phyloP scores from a whole-genome alignment of 2,888 invertebrate genomes.

The Silvanus unidentatus region DNA sequence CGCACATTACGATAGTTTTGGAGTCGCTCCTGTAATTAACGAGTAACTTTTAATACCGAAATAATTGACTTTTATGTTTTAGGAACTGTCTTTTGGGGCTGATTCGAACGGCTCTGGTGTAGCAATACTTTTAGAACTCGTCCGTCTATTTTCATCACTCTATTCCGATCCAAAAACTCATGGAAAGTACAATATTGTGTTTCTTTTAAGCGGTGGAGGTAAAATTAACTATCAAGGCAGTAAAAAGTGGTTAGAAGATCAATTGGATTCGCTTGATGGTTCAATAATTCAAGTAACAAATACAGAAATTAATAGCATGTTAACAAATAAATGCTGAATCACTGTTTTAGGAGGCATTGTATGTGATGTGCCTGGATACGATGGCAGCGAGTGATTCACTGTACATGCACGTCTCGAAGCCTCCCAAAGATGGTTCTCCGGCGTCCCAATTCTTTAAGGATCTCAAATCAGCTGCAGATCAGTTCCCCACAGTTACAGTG shows the following conservation, averaged over 20 bases:
- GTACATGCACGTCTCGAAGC: slow-evolving; percentile 92
- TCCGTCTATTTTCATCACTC: slow-evolving; percentile 80
- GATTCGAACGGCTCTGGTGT: slow-evolving; percentile 93
- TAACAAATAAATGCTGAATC: neutral
- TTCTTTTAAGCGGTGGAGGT: slow-evolving; percentile 85
- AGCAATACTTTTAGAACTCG: slow-evolving; percentile 79
- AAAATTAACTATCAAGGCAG: slow-evolving; percentile 91
- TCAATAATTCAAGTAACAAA: slow-evolving; percentile 63
- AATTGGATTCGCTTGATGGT: slow-evolving; percentile 71
- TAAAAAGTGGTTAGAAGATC: slow-evolving; percentile 94
- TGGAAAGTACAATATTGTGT: slow-evolving; percentile 74
- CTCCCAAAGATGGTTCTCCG: slow-evolving; percentile 79
- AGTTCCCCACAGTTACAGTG: slow-evolving; percentile 48
- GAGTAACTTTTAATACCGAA: neutral
- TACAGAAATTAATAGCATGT: slow-evolving; percentile 50
- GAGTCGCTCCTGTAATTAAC: slow-evolving; percentile 84
- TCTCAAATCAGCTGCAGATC: slow-evolving; percentile 52
- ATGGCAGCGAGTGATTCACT: slow-evolving; percentile 61
- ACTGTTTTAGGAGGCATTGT: slow-evolving; percentile 70
- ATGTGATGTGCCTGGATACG: slow-evolving; percentile 85
- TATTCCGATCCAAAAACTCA: slow-evolving; percentile 69
- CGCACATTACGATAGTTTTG: slow-evolving; percentile 89
- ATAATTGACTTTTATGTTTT: slow-evolving; percentile 20
- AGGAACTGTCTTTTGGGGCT: slow-evolving; percentile 83
- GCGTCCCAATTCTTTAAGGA: slow-evolving; percentile 63